A percentile compares a stretch with the other conserved stretches of the same genome.
Conservation (phyloP, 2,888 invertebrate genomes). For the Drosophila leonis region DNA sequence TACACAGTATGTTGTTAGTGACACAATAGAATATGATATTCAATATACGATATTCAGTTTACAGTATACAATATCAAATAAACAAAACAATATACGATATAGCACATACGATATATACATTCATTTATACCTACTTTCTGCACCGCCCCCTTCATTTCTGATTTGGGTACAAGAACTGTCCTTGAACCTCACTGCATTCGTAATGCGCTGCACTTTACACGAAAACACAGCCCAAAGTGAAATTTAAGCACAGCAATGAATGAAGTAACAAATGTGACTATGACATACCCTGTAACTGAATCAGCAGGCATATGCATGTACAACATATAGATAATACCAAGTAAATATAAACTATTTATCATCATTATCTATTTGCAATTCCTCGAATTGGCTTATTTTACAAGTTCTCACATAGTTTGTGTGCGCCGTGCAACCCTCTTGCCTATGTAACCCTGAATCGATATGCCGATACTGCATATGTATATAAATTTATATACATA, state of each 20-base stretch:
- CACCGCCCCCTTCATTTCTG: not conserved
- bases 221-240: conserved; percentile 8
- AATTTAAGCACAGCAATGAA: conserved; percentile 25
- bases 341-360: not conserved
- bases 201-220: conserved; percentile 52
- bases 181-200: conserved; percentile 58
- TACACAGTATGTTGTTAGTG: no score
- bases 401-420: not conserved
- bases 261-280: not conserved
- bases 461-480: not conserved
- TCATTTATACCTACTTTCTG: conserved; percentile 1
- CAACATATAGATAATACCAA: no score
- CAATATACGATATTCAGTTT: not conserved
- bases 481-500: not conserved
- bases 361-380: not conserved
- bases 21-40: not conserved
- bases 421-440: no score
- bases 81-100: not conserved
- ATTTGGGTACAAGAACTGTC: conserved; percentile 32
- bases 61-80: not conserved
- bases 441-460: not conserved
- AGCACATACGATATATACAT: not conserved
- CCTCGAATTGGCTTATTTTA: not conserved
- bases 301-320: not conserved
- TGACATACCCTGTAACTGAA: conserved; percentile 19